Evolutionary conservation across 2,888 invertebrate species (phyloP), one percentile per base, ranked within the genome.

Genomic region (Exocentrus adspersus): DNA sequence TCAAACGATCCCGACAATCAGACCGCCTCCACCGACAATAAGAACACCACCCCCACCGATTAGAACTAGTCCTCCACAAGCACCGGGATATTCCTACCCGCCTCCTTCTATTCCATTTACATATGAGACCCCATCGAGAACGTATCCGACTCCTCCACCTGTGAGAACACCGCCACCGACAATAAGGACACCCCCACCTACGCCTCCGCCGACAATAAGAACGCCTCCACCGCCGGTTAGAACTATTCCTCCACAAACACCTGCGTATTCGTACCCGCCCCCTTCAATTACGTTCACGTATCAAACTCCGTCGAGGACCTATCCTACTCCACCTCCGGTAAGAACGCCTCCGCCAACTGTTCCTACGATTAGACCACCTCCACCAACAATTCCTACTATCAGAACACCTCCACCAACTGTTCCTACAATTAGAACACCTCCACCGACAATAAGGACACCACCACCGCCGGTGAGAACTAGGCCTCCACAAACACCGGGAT

Each of bases 361-460:
- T 16, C 51, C 51, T n/a, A 9, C 37, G 19, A 32, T 20, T 41
- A 20, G 52, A 21, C 19, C 52, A 19, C 37, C 37, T 20, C 37
- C 52, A 7, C 37, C 37, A n/a, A 14, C 52, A 19, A 9, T 17
- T 2, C 16, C 52, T 19, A 32, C 20, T n/a, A 46, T 19, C 37
- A 52, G 37, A 20, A 32, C 52, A 3, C 37, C 52, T 37, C 52
- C 52, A 32, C 51, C 51, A 30, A 48, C 48, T n/a, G 12, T 10
- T 20, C 14, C 50, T 4, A 24, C 50, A 30, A 12, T 46, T n/a
- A 37, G 37, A n/a, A 9, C 32, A 32, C 32, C 10, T 10, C 32
- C 32, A 10, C n/a, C 32, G n/a, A 50, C 24, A 24, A 7, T 24
- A 24, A 24, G 24, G 24, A 24, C 46, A 2, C 17, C 46, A 20